phyloP scores from a whole-genome alignment of 2,888 invertebrate genomes.

The Hoplodrina ambigua region DNA sequence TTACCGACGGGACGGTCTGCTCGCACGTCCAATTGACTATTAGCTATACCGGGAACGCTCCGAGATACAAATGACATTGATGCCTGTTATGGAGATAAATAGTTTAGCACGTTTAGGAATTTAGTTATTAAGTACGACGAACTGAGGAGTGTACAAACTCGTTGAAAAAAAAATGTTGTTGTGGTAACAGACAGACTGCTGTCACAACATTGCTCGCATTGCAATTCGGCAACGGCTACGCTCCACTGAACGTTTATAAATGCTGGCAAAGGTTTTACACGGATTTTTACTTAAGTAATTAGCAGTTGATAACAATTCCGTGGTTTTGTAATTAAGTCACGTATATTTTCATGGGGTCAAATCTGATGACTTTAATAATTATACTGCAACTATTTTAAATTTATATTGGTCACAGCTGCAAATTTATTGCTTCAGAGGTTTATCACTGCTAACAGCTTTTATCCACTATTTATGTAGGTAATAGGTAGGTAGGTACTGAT shows the following conservation, averaged over 20 bases:
- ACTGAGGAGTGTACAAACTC: constrained; percentile 47
- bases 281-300: constrained; percentile 35
- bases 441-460: background rate
- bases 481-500: background rate
- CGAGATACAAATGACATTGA: constrained; percentile 61
- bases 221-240: constrained; percentile 78
- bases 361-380: background rate
- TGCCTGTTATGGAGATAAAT: constrained; percentile 56
- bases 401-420: background rate
- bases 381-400: background rate
- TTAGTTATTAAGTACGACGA: constrained; percentile 39
- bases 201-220: constrained; percentile 76
- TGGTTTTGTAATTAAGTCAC: background rate
- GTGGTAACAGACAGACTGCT: constrained; percentile 53
- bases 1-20: constrained; percentile 82
- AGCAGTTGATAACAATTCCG: constrained; percentile 22
- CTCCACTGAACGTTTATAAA: constrained; percentile 63
- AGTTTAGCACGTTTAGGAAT: constrained; percentile 47
- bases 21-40: constrained; percentile 77
- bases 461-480: background rate
- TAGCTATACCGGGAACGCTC: constrained; percentile 69
- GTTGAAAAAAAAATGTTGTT: constrained; percentile 50
- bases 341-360: background rate
- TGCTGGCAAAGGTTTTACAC: constrained; percentile 54
- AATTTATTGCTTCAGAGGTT: background rate